Base-by-base conservation (phyloP, 2,797 vertebrate genomes). In the Spondyliosoma cantharus region DNA sequence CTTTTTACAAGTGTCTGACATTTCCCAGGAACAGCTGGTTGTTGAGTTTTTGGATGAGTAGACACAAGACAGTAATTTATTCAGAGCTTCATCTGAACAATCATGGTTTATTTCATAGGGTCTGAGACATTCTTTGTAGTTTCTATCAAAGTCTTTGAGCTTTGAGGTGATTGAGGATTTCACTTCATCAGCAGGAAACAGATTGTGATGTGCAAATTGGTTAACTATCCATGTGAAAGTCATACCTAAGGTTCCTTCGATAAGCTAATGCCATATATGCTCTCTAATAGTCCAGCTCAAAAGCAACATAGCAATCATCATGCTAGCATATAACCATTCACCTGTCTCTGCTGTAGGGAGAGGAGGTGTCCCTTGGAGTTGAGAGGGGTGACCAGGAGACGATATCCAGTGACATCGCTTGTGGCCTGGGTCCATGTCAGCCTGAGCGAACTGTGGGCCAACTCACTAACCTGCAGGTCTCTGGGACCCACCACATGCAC, bases 351-450 rank as follows among this genome's bases (percentile, higher is more conserved):
- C 56, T 93, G 92, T 4, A 74, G 46, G 0, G 68, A 20, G 50
- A 92, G 49, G 0, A 68, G 87, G 61, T 91, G 90, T 15, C 93
- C 96, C 0, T 87, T 86, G 32, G 88, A 83, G 77, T 84, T 92
- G 19, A 93, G 69, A 29, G 95, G 95, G 15, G 88, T 91, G 56
- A 96, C 86, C 15, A 91, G 89, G 74, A 97, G 87, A 8, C 56
- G 93, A 83, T 97, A 97, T 5, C 95, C 95, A 0, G 83, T 94
- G 67, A 97, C 95, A 14, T 91, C 95, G 20, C 97, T 96, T 0
- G 96, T 97, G 56, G 97, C 96, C 20, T 93, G 93, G 68, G 89
- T 93, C 97, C 97, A 98, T 0, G 94, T 96, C 80, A 97, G 93
- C 71, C 94, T 86, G 85, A 97, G 80, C 1, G 96, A 96, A 86